These are phyloP conservation scores for Neodon shergylaensis DNA, from an alignment of 2,113 vertebrate species.

Conservation along the genomic window DNA sequence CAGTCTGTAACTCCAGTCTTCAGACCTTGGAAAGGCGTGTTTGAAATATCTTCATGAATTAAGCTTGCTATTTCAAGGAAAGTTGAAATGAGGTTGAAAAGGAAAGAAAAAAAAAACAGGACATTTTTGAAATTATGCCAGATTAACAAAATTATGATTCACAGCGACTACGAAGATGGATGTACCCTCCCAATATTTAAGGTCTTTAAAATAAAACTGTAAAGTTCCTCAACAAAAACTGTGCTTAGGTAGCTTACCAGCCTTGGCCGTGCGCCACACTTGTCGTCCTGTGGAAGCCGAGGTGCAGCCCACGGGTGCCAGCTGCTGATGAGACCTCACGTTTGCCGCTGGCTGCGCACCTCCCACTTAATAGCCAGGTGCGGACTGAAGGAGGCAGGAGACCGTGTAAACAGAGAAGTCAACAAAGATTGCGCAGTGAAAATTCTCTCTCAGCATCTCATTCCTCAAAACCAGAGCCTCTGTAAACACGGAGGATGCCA, in stretches of 20 bases:
- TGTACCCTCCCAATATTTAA: background rate
- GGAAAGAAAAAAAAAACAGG: background rate
- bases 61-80: background rate
- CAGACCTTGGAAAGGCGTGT: background rate
- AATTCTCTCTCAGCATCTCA: background rate
- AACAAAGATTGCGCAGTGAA: background rate
- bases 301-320: background rate
- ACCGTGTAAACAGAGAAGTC: background rate
- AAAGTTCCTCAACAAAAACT: background rate
- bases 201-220: background rate
- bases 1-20: background rate
- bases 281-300: background rate
- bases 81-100: background rate
- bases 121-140: background rate
- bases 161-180: background rate
- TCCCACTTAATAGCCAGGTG: constrained; percentile 60
- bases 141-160: constrained; percentile 28
- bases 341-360: constrained; percentile 3
- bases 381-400: background rate
- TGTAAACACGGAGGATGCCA: background rate
- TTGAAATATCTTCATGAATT: background rate
- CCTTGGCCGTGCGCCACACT: background rate
- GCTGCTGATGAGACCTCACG: constrained; percentile 59
- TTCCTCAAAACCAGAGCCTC: background rate
- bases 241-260: background rate